phyloP scores from a whole-genome alignment of 2,888 invertebrate genomes.

The Bembecia ichneumoniformis region DNA sequence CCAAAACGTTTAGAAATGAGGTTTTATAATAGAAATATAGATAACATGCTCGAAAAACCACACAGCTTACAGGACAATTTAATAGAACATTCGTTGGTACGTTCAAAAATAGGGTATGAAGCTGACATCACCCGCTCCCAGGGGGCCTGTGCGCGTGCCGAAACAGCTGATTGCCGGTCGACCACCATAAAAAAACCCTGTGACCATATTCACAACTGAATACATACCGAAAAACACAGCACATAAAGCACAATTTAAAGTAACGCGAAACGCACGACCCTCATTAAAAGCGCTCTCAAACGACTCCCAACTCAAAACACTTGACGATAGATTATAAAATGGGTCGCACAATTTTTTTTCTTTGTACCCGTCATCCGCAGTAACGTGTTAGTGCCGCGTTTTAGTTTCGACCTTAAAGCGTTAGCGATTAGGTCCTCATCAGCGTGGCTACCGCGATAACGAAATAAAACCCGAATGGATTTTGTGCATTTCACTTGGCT shows the following conservation, averaged over 20 bases:
- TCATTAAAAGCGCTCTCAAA: constrained; percentile 20
- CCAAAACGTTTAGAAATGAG: too few species aligned
- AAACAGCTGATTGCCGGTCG: constrained; percentile 67
- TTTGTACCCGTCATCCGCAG: constrained; percentile 40
- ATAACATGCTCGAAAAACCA: too few species aligned
- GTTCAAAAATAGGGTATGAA: constrained; percentile 22
- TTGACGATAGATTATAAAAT: constrained; percentile 29
- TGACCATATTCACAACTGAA: constrained; percentile 20
- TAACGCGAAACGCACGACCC: constrained; percentile 28
- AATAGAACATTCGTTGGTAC: constrained; percentile 34
- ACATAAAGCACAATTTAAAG: constrained; percentile 11
- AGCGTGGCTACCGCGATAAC: constrained; percentile 23
- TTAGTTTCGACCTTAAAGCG: constrained; percentile 22
- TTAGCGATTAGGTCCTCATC: constrained; percentile 20
- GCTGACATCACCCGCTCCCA: constrained; percentile 52
- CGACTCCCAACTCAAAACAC: constrained; percentile 30
- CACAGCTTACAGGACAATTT: constrained; percentile 37
- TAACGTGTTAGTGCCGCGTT: constrained; percentile 22
- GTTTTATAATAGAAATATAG: too few species aligned
- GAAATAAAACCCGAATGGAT: constrained; percentile 65
- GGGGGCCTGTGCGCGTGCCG: constrained; percentile 58
- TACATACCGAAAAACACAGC: constrained; percentile 11
- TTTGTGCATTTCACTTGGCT: constrained; percentile 63
- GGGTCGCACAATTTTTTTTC: constrained; percentile 25
- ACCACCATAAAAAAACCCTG: constrained; percentile 61